Base-by-base conservation (phyloP, 2,113 vertebrate species). In the Numida meleagris region DNA sequence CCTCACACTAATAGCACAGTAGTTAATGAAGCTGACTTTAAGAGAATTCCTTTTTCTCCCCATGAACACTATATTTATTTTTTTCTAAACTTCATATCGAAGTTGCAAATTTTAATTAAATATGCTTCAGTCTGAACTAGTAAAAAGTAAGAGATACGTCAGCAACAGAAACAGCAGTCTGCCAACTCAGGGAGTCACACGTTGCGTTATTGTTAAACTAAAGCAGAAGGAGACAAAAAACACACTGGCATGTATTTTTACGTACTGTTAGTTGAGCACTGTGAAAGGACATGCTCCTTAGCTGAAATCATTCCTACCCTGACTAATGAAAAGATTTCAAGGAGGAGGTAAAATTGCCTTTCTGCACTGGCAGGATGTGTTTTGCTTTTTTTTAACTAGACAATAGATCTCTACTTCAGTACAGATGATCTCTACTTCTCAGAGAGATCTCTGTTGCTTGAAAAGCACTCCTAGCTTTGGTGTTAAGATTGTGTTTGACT, bases 11-110 rank as follows among this genome's bases (percentile, higher is more conserved):
- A 89, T 42, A 93, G 85, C 45, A 80, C 10, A 20, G 70, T 42
- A 68, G 87, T 86, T 96, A 96, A 97, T 95, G 95, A 96, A 97
- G 77, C 77, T 89, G 71, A 92, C 89, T 96, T 95, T 79, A 92
- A 95, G 96, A 91, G 65, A 83, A 93, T 88, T 94, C 76, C 51
- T 90, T 95, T 87, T 90, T 74, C 81, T 92, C 48, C 63, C 38
- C 55, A 23, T 42, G 71, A 95, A 91, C 29, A 42, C 93, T 96
- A 96, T 96, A 90, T 94, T 95, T 70, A 84, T 88, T 90, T 94
- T 96, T 87, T 62, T 57, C 80, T 62, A 63, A 96, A 88, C 93
- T 88, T 94, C 74, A 88, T 91, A 68, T 33, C 58, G 55, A 94
- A 89, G 85, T 81, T 92, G 88, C n/a, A 90, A 86, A 94, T 82